Conservation (phyloP, 64 coral and sea anemone genomes). For the Actinia tenebrosa region DNA sequence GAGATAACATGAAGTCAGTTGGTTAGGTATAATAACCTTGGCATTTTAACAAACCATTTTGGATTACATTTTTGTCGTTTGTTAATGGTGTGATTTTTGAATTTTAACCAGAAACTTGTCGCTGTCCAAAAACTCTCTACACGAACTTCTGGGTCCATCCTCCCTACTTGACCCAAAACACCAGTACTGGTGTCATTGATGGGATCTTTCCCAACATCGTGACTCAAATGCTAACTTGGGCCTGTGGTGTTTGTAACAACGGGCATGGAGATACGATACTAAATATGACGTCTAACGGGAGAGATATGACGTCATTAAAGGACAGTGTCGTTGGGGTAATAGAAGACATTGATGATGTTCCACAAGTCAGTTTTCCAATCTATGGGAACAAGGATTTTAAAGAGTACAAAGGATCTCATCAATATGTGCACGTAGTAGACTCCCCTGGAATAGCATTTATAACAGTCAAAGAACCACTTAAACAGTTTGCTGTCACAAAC, state of each 20-base stretch:
- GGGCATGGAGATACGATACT: constrained; percentile 23
- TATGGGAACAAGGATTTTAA: constrained; percentile 42
- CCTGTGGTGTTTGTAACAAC: constrained; percentile 30
- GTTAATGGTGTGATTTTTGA: not conserved
- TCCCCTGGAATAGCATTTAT: constrained; percentile 51
- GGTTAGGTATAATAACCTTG: no score
- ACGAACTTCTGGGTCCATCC: constrained; percentile 45
- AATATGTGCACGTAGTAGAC: constrained; percentile 51
- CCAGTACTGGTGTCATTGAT: not conserved
- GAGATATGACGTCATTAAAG: constrained; percentile 6
- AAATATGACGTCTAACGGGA: constrained; percentile 16
- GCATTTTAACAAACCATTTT: not conserved
- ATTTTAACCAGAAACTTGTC: constrained; percentile 36
- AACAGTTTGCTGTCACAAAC: not conserved
- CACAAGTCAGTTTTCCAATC: constrained; percentile 65
- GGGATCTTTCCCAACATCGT: constrained; percentile 28
- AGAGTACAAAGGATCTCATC: constrained; percentile 4
- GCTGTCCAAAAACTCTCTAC: constrained; percentile 42
- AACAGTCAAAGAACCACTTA: not conserved
- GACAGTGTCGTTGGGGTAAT: constrained; percentile 13
- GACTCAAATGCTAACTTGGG: constrained; percentile 21
- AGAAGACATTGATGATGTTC: constrained; percentile 39
- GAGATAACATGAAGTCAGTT: no score
- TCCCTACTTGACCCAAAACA: constrained; percentile 23
- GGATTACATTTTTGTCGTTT: not conserved